These are phyloP conservation scores for Oligia strigilis DNA, from an alignment of 2,888 invertebrate species.

Conservation along the genomic window DNA sequence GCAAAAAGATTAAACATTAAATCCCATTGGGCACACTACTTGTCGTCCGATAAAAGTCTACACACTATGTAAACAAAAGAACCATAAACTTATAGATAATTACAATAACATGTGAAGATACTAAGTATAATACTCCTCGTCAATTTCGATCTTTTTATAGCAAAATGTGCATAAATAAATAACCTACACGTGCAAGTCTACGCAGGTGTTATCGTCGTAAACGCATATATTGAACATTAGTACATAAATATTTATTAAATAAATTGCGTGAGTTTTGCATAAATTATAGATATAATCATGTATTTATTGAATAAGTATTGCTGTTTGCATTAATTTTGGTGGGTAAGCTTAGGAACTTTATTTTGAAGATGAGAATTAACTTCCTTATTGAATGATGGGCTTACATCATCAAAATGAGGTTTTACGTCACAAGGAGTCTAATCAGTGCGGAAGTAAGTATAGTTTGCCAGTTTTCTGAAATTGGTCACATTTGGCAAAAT, in stretches of 20 bases:
- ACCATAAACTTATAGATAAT: neutral
- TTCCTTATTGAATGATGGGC: neutral
- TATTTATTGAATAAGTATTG: neutral
- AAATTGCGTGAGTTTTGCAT: slow-evolving; percentile 17
- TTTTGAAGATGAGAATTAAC: neutral
- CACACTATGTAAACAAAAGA: slow-evolving; percentile 5
- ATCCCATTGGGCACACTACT: no score
- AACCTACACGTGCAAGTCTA: slow-evolving; percentile 4
- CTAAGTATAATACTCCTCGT: neutral
- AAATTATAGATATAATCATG: neutral
- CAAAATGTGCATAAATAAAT: slow-evolving; percentile 30
- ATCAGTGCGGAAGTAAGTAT: neutral
- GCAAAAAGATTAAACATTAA: no score
- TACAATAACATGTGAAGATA: slow-evolving; percentile 25
- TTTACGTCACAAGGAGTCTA: neutral
- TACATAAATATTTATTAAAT: slow-evolving; percentile 22
- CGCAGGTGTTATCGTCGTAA: slow-evolving; percentile 31
- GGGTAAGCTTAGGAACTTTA: neutral
- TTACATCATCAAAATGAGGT: slow-evolving; percentile 9
- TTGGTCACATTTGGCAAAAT: neutral
- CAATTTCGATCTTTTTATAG: slow-evolving; percentile 34
- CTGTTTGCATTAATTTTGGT: slow-evolving; percentile 7
- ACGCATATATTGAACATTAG: neutral
- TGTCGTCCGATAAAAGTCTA: no score
- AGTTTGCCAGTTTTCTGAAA: neutral